A percentile compares a stretch with the other conserved stretches of the same genome.
Evolutionary conservation across 2,113 vertebrate genomes (phyloP).

Genomic region (Sialia sialis): DNA sequence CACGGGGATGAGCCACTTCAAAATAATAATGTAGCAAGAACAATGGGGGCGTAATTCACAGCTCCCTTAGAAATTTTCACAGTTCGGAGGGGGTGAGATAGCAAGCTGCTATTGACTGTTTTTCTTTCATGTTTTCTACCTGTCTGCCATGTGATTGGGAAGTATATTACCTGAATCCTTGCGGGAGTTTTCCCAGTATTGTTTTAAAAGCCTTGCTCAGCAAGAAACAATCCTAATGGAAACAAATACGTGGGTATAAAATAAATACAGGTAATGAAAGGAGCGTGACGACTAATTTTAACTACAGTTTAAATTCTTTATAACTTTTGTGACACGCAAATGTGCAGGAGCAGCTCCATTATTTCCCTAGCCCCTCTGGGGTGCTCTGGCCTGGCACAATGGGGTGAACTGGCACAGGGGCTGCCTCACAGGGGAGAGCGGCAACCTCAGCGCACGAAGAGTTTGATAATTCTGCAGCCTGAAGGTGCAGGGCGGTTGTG

Average conservation of each 20-base stretch:
- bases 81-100: conserved; percentile 11
- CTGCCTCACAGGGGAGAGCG: background rate
- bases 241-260: background rate
- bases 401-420: background rate
- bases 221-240: background rate
- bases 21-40: conserved; percentile 39
- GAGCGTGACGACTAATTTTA: background rate
- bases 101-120: conserved; percentile 8
- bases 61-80: background rate
- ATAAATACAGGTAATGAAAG: background rate
- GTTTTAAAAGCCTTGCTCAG: background rate
- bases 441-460: background rate
- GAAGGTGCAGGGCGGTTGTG: background rate
- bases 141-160: background rate
- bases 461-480: background rate
- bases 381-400: background rate
- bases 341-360: background rate
- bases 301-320: background rate
- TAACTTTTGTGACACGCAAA: background rate
- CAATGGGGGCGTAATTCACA: conserved; percentile 23
- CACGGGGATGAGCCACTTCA: conserved; percentile 6
- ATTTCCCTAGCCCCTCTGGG: background rate
- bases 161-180: background rate
- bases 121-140: conserved; percentile 1
- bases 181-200: background rate